Percentiles rank a stretch among this genome's conserved stretches.
phyloP scores from a whole-genome alignment of 2,888 invertebrate species.

The Drosophila pseudotalamancana region DNA sequence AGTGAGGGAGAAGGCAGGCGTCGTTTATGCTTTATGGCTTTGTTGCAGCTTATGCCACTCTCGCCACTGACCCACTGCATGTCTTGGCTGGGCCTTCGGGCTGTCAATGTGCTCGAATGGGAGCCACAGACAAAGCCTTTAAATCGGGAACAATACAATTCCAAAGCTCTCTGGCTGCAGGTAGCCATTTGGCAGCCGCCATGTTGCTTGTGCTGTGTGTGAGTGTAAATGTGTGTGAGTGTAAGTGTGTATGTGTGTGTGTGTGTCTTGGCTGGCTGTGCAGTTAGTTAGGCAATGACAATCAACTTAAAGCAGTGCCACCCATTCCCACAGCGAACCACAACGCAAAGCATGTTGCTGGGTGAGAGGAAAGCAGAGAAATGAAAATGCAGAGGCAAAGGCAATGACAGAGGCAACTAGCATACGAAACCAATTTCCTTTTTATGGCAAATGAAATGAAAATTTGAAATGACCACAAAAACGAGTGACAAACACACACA shows the following conservation, averaged over 20 bases:
- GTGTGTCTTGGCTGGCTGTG: slow-evolving; percentile 24
- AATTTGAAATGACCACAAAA: slow-evolving; percentile 80
- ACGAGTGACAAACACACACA: slow-evolving; percentile 50
- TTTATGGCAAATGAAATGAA: slow-evolving; percentile 80
- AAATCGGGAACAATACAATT: slow-evolving; percentile 43
- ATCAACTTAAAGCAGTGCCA: slow-evolving; percentile 37
- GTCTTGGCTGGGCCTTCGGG: slow-evolving; percentile 9
- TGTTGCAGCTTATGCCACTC: slow-evolving; percentile 1
- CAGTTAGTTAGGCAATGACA: slow-evolving; percentile 56
- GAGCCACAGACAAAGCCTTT: slow-evolving; percentile 32
- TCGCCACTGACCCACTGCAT: background rate
- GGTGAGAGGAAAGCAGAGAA: slow-evolving; percentile 6
- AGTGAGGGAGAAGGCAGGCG: background rate
- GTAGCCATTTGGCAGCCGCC: slow-evolving; percentile 33
- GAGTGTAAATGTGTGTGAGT: background rate
- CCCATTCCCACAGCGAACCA: background rate
- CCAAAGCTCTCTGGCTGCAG: slow-evolving; percentile 28
- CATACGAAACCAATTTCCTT: slow-evolving; percentile 78
- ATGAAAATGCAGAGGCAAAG: slow-evolving; percentile 14
- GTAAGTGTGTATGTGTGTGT: slow-evolving; percentile 12
- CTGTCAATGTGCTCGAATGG: slow-evolving; percentile 38
- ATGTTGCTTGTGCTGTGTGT: slow-evolving; percentile 2
- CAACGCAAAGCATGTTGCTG: background rate
- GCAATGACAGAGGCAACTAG: slow-evolving; percentile 57
- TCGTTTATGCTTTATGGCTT: slow-evolving; percentile 3